These are phyloP conservation scores for Nerophis lumbriciformis DNA, from an alignment of 2,113 vertebrate genomes.

Conservation along the genomic window DNA sequence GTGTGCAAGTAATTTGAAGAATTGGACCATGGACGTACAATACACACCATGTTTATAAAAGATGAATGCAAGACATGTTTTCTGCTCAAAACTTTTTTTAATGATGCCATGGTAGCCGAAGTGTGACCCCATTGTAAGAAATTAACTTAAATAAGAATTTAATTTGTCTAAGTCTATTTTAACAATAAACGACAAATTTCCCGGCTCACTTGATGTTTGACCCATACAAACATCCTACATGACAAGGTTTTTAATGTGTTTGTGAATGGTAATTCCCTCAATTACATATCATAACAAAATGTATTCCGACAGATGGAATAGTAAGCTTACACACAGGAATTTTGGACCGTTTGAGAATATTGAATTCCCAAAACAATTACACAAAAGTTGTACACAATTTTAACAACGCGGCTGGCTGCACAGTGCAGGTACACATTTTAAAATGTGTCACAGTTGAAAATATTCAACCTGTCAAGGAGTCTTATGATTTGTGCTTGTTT, in stretches of 20 bases:
- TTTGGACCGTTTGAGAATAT: slow-evolving; percentile 10
- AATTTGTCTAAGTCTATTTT: background rate
- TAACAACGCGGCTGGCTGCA: slow-evolving; percentile 30
- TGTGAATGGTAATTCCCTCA: slow-evolving; percentile 13
- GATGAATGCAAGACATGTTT: slow-evolving; percentile 6
- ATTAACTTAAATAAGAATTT: slow-evolving; percentile 2
- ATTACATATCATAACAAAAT: slow-evolving; percentile 21
- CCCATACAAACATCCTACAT: slow-evolving; percentile 16
- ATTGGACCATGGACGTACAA: background rate
- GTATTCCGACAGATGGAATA: slow-evolving; percentile 2
- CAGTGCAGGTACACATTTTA: slow-evolving; percentile 35
- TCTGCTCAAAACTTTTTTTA: slow-evolving; percentile 36
- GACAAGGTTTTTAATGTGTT: slow-evolving; percentile 27
- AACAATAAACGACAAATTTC: slow-evolving; percentile 26
- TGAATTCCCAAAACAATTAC: slow-evolving; percentile 26
- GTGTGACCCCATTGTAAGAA: slow-evolving; percentile 11
- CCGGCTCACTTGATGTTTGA: slow-evolving; percentile 15
- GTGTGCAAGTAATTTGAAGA: slow-evolving; percentile 42
- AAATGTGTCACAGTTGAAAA: slow-evolving; percentile 30
- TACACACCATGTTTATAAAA: background rate
- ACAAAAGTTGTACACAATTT: slow-evolving; percentile 29
- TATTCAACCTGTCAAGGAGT: slow-evolving; percentile 19
- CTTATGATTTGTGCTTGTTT: slow-evolving; percentile 40
- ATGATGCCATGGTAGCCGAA: slow-evolving; percentile 27
- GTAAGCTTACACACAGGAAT: slow-evolving; percentile 15